These are phyloP conservation scores for Tupaia tana DNA, from an alignment of 2,113 vertebrate genomes.

Conservation along the genomic window DNA sequence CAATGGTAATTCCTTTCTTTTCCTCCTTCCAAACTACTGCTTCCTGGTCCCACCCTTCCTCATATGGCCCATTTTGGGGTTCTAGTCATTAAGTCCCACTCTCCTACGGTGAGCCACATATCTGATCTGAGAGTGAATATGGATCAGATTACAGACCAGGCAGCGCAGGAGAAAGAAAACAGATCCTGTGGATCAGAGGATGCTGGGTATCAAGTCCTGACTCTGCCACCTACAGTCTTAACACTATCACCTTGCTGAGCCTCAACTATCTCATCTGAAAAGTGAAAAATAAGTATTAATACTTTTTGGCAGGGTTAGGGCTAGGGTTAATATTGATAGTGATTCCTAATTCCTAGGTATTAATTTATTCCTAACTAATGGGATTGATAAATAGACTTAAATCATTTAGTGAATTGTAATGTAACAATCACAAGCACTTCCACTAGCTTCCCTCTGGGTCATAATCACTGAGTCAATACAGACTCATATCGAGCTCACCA, in stretches of 20 bases:
- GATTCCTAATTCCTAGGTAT: no score
- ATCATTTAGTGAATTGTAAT: constrained; percentile 36
- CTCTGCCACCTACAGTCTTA: neutral
- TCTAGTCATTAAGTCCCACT: neutral
- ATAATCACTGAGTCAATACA: neutral
- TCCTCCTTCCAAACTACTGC: constrained; percentile 5
- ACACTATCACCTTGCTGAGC: constrained; percentile 24
- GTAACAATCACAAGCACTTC: constrained; percentile 8
- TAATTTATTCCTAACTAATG: neutral
- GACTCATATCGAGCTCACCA: neutral
- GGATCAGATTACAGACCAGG: neutral
- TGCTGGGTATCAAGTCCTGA: neutral
- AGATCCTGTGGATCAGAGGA: neutral
- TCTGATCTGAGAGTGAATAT: neutral
- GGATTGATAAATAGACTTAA: neutral
- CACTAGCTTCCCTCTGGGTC: neutral
- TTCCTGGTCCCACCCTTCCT: neutral
- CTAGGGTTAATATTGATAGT: no score
- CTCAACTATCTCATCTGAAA: neutral
- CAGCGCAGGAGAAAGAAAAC: neutral
- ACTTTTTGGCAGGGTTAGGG: no score
- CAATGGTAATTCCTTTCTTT: neutral
- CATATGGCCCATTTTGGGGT: neutral
- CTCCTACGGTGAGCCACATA: neutral
- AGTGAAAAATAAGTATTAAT: neutral